These are phyloP conservation scores for Oreortyx pictus DNA, from an alignment of 2,797 vertebrate species.

Conservation along the genomic window DNA sequence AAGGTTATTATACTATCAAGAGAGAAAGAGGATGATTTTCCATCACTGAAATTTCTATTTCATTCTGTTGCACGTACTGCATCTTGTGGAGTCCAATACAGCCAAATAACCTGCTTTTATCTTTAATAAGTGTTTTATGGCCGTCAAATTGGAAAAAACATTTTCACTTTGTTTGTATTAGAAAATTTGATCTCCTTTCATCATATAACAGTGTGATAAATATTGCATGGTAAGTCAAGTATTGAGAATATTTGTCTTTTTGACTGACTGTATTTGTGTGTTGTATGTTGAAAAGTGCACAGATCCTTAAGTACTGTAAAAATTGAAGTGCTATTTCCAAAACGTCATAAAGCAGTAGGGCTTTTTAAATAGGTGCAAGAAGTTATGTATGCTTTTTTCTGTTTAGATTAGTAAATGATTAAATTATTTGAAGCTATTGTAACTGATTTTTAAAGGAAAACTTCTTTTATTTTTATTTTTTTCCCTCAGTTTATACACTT, in stretches of 20 bases:
- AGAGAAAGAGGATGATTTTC: slow-evolving; percentile 71
- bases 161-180: slow-evolving; percentile 64
- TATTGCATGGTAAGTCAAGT: neutral
- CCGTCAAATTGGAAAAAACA: slow-evolving; percentile 48
- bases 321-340: neutral
- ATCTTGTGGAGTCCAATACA: slow-evolving; percentile 25
- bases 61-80: slow-evolving; percentile 39
- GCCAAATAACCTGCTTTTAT: slow-evolving; percentile 68
- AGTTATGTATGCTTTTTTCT: neutral
- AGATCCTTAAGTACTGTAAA: neutral
- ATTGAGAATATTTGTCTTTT: slow-evolving; percentile 14
- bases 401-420: neutral
- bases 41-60: slow-evolving; percentile 74
- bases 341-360: neutral
- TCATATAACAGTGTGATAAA: slow-evolving; percentile 22
- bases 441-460: slow-evolving; percentile 15
- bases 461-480: neutral
- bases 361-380: neutral
- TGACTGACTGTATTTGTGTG: neutral
- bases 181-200: slow-evolving; percentile 46
- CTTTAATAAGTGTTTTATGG: slow-evolving; percentile 70
- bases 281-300: neutral
- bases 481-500: neutral
- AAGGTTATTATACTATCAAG: slow-evolving; percentile 86
- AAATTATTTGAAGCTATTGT: neutral